These are phyloP conservation scores for Diadegma fenestrale DNA, from an alignment of 2,888 invertebrate genomes.

Conservation along the genomic window DNA sequence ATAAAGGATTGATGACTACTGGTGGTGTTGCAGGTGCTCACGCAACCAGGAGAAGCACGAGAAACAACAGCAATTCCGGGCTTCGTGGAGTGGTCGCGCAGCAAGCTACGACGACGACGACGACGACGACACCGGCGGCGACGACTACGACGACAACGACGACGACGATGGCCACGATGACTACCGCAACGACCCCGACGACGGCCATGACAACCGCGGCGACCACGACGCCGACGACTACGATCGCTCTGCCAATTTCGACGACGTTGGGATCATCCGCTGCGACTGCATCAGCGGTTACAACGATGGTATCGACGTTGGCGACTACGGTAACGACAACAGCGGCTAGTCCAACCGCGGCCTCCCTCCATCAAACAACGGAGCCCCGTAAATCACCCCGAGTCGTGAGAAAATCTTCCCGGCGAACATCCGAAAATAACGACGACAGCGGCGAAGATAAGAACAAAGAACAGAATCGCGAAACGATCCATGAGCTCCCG, in stretches of 20 bases:
- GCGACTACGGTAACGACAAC: conserved; percentile 21
- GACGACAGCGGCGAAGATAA: conserved; percentile 88
- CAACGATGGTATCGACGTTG: conserved; percentile 8
- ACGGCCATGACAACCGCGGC: neutral
- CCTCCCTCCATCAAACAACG: conserved; percentile 52
- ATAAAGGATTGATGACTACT: conserved; percentile 83
- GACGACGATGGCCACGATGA: neutral
- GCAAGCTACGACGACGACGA: conserved; percentile 63
- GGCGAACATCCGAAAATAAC: conserved; percentile 89
- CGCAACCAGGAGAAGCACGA: conserved; percentile 86
- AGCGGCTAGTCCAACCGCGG: conserved; percentile 57
- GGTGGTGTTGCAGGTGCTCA: conserved; percentile 80
- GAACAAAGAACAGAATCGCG: conserved; percentile 72
- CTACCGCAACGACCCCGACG: conserved; percentile 76
- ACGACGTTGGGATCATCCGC: conserved; percentile 1
- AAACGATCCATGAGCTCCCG: neutral
- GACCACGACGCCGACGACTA: neutral
- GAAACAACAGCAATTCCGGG: conserved; percentile 85
- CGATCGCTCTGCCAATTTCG: conserved; percentile 75
- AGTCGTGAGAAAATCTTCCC: conserved; percentile 87
- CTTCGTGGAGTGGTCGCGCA: conserved; percentile 70
- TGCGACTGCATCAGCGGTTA: neutral
- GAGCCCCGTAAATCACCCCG: conserved; percentile 88
- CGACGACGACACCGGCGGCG: conserved; percentile 83
- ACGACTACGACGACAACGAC: conserved; percentile 53